phyloP scores from a whole-genome alignment of 1,140 invertebrate genomes.

The Neodiprion fabricii region DNA sequence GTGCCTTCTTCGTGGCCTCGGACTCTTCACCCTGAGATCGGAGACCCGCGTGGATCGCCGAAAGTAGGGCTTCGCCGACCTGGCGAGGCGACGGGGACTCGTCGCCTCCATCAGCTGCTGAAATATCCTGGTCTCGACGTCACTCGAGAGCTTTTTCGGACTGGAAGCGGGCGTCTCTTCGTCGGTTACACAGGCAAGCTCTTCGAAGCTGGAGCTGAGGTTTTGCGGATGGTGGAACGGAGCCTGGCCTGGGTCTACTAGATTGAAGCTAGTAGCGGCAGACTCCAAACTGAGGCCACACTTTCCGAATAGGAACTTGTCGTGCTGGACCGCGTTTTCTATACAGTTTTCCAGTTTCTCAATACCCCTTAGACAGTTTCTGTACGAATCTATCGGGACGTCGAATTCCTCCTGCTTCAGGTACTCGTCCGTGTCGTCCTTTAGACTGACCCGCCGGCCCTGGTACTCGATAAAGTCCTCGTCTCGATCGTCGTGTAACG shows the following conservation, averaged over 20 bases:
- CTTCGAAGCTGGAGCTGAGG: background rate
- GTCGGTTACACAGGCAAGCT: background rate
- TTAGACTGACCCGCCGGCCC: constrained; percentile 21
- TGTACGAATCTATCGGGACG: constrained; percentile 37
- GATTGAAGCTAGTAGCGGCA: constrained; percentile 45
- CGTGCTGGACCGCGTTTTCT: constrained; percentile 35
- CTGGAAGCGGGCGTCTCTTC: constrained; percentile 9
- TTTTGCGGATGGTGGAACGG: background rate
- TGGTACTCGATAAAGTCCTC: constrained; percentile 24
- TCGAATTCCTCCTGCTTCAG: constrained; percentile 25
- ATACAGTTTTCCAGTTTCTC: constrained; percentile 46
- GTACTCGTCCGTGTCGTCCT: constrained; percentile 30
- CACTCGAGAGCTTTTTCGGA: background rate
- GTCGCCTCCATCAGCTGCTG: constrained; percentile 32
- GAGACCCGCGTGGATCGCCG: background rate
- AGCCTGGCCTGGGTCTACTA: constrained; percentile 42
- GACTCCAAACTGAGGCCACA: constrained; percentile 39
- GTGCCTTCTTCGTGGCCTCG: background rate
- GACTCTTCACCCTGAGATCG: background rate
- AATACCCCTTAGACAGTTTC: constrained; percentile 42
- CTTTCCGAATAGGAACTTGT: constrained; percentile 37
- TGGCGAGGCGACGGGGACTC: constrained; percentile 6
- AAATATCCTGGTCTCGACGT: constrained; percentile 32
- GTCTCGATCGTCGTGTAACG: constrained; percentile 14
- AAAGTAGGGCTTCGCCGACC: background rate